Conservation (phyloP, 2,888 invertebrate genomes). For the Pyrgus malvae region DNA sequence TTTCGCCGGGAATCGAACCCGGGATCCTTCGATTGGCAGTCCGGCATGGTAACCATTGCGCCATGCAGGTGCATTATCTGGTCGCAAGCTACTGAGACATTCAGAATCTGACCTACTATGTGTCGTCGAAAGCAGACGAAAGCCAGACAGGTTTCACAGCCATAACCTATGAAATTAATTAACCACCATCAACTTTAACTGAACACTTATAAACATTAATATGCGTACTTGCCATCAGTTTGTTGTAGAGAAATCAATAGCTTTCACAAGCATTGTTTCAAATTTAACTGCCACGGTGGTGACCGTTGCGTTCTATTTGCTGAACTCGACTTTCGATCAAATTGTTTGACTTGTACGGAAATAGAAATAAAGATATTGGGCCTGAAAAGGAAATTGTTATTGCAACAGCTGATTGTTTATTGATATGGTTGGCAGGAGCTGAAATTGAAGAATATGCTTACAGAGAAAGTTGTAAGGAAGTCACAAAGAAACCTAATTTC, state of each 20-base stretch:
- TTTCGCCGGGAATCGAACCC: too few relatives aligned
- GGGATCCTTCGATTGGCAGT: too few relatives aligned
- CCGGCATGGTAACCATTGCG: too few relatives aligned
- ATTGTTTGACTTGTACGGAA: neutral
- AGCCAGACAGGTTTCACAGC: neutral
- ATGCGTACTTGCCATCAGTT: neutral
- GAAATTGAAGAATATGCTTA: too few relatives aligned
- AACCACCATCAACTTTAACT: neutral
- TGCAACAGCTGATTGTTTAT: too few relatives aligned
- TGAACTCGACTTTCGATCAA: slow-evolving; percentile 4
- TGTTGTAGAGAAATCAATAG: slow-evolving; percentile 18
- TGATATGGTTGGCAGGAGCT: too few relatives aligned
- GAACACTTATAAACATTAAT: neutral
- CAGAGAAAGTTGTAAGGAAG: too few relatives aligned
- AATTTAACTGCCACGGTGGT: slow-evolving; percentile 18
- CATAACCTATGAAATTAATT: neutral
- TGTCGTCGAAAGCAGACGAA: neutral
- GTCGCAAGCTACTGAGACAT: too few relatives aligned
- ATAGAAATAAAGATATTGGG: neutral
- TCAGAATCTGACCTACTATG: too few relatives aligned
- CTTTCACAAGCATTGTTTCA: slow-evolving; percentile 29
- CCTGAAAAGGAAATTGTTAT: neutral
- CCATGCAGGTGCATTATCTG: too few relatives aligned
- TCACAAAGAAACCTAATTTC: too few relatives aligned
- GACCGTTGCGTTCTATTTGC: slow-evolving; percentile 25